Evolutionary conservation across 2,113 vertebrate genomes (phyloP).

Genomic region (Pithys albifrons): DNA sequence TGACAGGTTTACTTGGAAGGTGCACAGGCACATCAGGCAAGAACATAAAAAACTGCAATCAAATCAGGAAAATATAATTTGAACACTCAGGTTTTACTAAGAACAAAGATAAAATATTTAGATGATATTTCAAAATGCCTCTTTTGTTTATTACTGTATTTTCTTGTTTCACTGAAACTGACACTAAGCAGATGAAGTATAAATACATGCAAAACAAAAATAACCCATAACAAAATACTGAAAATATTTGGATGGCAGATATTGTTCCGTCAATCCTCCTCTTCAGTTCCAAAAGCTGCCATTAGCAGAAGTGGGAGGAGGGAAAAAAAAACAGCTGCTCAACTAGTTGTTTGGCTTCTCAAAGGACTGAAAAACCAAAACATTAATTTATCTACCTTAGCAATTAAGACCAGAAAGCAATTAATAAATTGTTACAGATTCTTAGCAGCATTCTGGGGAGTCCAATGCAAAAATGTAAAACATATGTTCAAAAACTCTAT

Average conservation of each 20-base stretch:
- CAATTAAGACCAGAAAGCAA: background rate
- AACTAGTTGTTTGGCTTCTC: background rate
- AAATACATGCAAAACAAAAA: background rate
- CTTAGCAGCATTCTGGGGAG: background rate
- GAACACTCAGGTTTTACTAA: background rate
- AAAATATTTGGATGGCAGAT: background rate
- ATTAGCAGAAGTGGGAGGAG: background rate
- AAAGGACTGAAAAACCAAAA: background rate
- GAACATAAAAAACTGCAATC: background rate
- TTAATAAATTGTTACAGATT: background rate
- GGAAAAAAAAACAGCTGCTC: background rate
- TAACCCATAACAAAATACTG: background rate
- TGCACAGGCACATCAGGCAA: background rate
- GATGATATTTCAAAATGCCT: background rate
- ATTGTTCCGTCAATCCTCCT: background rate
- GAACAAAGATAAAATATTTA: constrained; percentile 20
- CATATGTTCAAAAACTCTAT: background rate
- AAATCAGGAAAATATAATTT: background rate
- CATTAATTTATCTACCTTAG: background rate
- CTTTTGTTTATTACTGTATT: background rate
- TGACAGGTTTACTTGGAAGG: background rate
- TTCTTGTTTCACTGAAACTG: background rate
- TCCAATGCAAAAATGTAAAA: background rate
- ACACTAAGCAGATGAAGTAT: background rate
- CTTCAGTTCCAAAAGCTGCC: background rate